Base-by-base conservation (phyloP, 92 coral and sea anemone genomes). In the Pocillopora grandis region DNA sequence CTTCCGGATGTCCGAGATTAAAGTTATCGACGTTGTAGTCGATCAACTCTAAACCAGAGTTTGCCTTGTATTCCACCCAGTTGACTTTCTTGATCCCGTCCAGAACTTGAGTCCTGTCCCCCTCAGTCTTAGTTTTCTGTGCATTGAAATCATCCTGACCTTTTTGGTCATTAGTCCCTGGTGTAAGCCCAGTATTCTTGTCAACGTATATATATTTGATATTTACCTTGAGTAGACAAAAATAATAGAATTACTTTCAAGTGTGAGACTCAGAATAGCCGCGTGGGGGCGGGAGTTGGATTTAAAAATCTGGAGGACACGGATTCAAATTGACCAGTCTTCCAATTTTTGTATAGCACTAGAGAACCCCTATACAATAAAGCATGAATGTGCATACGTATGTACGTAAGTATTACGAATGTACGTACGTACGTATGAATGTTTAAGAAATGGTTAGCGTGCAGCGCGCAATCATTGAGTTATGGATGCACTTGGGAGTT, bases 1-100 rank as follows among this genome's bases (percentile, higher is more conserved):
- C 98, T 5, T 96, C 98, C 42, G 91, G 91, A 36, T 36, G 61
- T 23, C 89, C 90, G 60, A 94, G 77, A 58, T 89, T 81, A 15
- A 87, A 85, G 73, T 86, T 91, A 58, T 57, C 84, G 10, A 49
- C 70, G 13, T 66, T 62, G 0, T 80, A 69, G 21, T 86, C 82
- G 2, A 85, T 77, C 12, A 93, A 74, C 33, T 91, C 91, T 21
- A 93, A 78, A 15, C 91, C 91, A 11, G 88, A 55, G 21, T 64
- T 64, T 20, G 87, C 82, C 58, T 87, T 77, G 61, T 79, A 91
- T 0, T 82, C 87, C 2, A 59, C 69, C 98, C 98, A 94, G 68
- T 88, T 61, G 1, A 80, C 27, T 1, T 14, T 27, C 31, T 84
- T 14, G 37, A 87, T 27, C 20, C 87, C 62, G 33, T 17, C 65